Evolutionary conservation across 2,888 invertebrate species (phyloP).

Genomic region (Nemurella pictetii): DNA sequence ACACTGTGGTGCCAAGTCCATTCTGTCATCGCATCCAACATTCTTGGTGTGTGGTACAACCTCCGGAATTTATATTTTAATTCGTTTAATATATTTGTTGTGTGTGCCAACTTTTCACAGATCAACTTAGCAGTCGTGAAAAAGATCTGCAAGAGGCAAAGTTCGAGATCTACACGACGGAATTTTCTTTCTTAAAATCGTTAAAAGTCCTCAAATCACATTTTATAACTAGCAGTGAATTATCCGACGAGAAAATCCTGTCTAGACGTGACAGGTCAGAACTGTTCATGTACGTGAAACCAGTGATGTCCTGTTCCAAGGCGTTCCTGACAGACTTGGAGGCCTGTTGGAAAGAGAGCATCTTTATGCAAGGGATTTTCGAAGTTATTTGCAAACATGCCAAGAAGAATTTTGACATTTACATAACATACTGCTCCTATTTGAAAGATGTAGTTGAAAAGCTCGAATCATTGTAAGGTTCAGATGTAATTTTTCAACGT

Average conservation of each 20-base stretch:
- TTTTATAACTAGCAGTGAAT: neutral
- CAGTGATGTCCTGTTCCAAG: neutral
- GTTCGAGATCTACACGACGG: slow-evolving; percentile 14
- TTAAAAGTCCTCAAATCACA: neutral
- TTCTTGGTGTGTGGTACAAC: neutral
- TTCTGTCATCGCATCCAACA: neutral
- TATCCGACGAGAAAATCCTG: neutral
- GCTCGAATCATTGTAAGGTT: neutral
- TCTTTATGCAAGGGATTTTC: neutral
- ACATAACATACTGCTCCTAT: neutral
- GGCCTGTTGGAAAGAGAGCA: neutral
- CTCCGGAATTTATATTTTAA: neutral
- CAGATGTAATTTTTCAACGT: neutral
- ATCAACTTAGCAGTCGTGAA: neutral
- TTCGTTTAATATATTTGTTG: neutral
- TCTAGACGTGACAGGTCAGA: neutral
- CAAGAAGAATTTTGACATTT: neutral
- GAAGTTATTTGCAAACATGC: neutral
- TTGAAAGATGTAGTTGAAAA: neutral
- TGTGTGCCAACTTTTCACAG: neutral
- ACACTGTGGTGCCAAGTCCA: neutral
- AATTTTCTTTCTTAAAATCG: neutral
- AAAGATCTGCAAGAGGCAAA: slow-evolving; percentile 6
- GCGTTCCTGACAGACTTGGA: slow-evolving; percentile 1
- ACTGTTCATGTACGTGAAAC: neutral